These are phyloP conservation scores for Fukomys damarensis DNA, from an alignment of 2,113 vertebrate species.

Conservation along the genomic window DNA sequence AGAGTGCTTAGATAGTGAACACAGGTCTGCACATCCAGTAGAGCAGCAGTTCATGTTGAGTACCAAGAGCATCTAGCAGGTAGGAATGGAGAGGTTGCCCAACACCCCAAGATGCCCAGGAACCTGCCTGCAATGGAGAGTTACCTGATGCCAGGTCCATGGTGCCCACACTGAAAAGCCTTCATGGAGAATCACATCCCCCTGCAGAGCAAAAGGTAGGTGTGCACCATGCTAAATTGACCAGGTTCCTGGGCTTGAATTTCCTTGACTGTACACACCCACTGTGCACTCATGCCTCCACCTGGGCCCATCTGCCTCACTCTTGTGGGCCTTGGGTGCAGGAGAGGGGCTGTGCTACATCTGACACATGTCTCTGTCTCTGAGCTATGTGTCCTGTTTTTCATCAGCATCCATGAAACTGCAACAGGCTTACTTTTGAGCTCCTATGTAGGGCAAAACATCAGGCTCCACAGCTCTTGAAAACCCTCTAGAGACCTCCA, in stretches of 20 bases:
- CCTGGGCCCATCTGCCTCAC: no score
- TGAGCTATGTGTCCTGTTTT: not conserved
- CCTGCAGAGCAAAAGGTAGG: not conserved
- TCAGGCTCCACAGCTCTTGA: not conserved
- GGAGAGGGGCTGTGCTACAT: not conserved
- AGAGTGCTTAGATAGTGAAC: not conserved
- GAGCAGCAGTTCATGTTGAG: not conserved
- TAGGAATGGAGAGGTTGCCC: not conserved
- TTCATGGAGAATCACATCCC: not conserved
- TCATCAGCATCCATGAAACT: not conserved
- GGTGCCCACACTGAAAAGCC: not conserved
- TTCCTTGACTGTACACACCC: not conserved
- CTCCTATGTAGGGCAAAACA: not conserved
- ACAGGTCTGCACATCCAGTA: accelerated
- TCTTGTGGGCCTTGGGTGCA: accelerated
- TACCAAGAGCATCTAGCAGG: not conserved
- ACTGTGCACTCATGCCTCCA: not conserved
- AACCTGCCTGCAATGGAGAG: not conserved
- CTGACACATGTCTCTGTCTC: not conserved
- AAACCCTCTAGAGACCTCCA: not conserved
- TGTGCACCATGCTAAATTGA: not conserved
- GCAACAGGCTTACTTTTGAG: not conserved
- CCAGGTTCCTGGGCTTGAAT: not conserved
- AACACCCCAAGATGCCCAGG: not conserved
- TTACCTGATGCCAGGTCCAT: not conserved